phyloP scores from a whole-genome alignment of 1,140 invertebrate species.

The Penaeus chinensis region DNA sequence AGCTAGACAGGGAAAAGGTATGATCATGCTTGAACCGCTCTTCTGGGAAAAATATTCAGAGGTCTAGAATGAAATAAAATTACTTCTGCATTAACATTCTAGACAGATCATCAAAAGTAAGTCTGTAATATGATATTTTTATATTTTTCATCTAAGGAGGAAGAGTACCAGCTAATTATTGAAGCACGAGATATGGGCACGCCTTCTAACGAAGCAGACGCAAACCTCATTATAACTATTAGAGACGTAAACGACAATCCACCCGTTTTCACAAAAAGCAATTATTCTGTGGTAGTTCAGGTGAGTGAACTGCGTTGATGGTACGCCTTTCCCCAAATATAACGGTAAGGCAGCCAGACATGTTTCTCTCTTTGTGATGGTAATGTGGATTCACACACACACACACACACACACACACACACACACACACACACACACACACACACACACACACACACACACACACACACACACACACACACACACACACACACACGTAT shows the following conservation, averaged over 20 bases:
- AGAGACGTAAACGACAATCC: constrained; percentile 91
- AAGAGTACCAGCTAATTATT: constrained; percentile 82
- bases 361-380: no score
- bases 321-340: background rate
- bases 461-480: background rate
- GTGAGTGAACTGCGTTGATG: constrained; percentile 51
- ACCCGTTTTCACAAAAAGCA: constrained; percentile 80
- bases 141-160: constrained; percentile 76
- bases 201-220: constrained; percentile 80
- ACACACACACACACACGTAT: background rate
- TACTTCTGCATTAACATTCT: no score
- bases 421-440: no score
- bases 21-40: no score
- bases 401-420: no score
- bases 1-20: constrained; percentile 82
- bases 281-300: constrained; percentile 84
- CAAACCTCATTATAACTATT: constrained; percentile 83
- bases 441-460: background rate
- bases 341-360: no score
- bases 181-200: constrained; percentile 83
- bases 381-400: no score
- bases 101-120: constrained; percentile 79
- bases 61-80: no score
- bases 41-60: no score
- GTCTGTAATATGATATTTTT: constrained; percentile 79